Base-by-base conservation (phyloP, 2,797 vertebrate genomes). In the Enteromius viviparus region DNA sequence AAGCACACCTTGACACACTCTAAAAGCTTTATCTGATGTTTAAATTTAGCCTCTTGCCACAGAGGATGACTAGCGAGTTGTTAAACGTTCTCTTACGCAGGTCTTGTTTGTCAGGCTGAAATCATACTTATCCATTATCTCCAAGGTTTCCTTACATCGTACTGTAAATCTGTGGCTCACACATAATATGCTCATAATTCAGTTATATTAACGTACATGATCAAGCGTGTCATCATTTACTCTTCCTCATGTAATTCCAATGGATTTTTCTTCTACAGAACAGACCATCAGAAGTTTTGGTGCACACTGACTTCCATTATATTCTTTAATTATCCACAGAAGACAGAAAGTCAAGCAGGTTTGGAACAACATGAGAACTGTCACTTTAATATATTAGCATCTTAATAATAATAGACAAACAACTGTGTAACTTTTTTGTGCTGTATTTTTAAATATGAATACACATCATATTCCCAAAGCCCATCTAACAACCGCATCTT, bases 21-120 rank as follows among this genome's bases (percentile, higher is more conserved):
- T 82, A n/a, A 75, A 23, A 47, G 42, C 60, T 84, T 86, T 75
- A 70, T 80, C 34, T 77, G 32, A 66, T 81, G 72, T 76, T 85
- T 76, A 62, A 64, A 34, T 49, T 62, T 68, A 65, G 47, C 8
- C 15, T 77, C 42, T 47, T 76, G 72, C 37, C 40, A 62, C 26
- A 49, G 70, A 68, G 29, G 34, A 34, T 19, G 47, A 34, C 15
- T 45, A 47, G 19, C 45, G 32, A 82, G 60, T 60, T 71, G 32
- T 9, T 29, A 10, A 69, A 55, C 4, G n/a, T 62, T 81, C 23
- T 72, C 64, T 19, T 32, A 32, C 6, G 17, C 53, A 14, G 14
- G 69, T 17, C 66, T 40, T 69, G 42, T 32, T 42, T 10, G 14
- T 29, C 4, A 72, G 45, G 1, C 69, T 49, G 23, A 45, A 69